These are phyloP conservation scores for Epinephelus moara DNA, from an alignment of 2,113 vertebrate species.

Conservation along the genomic window DNA sequence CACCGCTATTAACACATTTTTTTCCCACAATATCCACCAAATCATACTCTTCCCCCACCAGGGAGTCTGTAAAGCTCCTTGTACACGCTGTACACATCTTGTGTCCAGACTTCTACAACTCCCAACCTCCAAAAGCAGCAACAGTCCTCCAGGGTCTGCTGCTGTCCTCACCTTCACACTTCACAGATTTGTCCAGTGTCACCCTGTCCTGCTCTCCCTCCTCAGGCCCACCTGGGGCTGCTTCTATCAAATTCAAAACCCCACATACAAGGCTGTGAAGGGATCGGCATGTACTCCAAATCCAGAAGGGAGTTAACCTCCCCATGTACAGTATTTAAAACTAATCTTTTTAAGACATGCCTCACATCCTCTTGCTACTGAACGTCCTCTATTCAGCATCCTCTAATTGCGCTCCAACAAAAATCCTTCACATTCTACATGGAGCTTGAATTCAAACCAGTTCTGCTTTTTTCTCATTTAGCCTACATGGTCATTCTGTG, in stretches of 20 bases:
- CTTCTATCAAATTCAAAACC: slow-evolving; percentile 17
- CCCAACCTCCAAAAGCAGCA: slow-evolving; percentile 22
- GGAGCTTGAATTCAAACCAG: not conserved
- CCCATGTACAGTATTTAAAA: slow-evolving; percentile 1
- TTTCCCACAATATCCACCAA: not conserved
- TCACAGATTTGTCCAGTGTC: slow-evolving; percentile 7
- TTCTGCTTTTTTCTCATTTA: not conserved
- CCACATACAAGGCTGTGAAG: slow-evolving; percentile 6
- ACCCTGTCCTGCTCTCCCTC: slow-evolving; percentile 1
- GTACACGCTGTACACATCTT: slow-evolving; percentile 13
- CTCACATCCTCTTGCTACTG: not conserved
- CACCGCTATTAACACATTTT: slow-evolving; percentile 5
- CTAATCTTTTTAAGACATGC: slow-evolving; percentile 4
- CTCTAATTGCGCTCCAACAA: not conserved
- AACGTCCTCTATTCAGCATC: not conserved
- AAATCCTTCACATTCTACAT: not conserved
- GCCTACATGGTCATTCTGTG: no score
- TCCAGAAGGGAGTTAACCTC: not conserved
- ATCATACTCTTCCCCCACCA: not conserved
- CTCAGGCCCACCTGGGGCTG: not conserved
- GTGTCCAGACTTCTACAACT: slow-evolving; percentile 15
- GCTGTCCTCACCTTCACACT: slow-evolving; percentile 49
- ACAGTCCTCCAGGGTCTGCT: slow-evolving; percentile 9
- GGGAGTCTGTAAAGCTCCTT: slow-evolving; percentile 22
- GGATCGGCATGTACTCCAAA: slow-evolving; percentile 12